Base-by-base conservation (phyloP, 2,888 invertebrate genomes). In the Apantesis nais region DNA sequence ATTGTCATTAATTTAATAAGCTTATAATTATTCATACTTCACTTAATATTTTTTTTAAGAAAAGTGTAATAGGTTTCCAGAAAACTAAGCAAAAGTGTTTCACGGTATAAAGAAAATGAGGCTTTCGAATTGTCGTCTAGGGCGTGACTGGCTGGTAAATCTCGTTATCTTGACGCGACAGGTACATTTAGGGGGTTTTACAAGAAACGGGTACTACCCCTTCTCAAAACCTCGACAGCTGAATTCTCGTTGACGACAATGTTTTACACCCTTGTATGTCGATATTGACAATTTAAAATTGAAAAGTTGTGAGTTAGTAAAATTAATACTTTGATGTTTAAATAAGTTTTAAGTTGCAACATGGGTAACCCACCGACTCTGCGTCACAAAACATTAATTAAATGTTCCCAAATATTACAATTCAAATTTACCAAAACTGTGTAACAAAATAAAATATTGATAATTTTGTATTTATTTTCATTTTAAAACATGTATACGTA, bases 181-280 rank as follows among this genome's bases (percentile, higher is more conserved):
- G 68, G 68, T 64, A 64, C 58, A 25, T 68, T 68, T 60, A 41
- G n/a, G 25, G 58, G 64, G 12, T 64, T 63, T 64, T 64, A 58
- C 41, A 44, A 67, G 25, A 14, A 67, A 62, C 29, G 14, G 9
- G 22, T 25, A 44, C 55, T 11, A 58, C 31, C 58, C 61, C 67
- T 62, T 64, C 31, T 68, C 64, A 68, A 16, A 68, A 34, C 55
- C 63, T 22, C 55, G 68, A 64, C 41, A 52, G 62, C 41, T 25
- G 37, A 11, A 63, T 29, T 55, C 39, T 63, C 22, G 22, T 63
- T 52, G 39, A 7, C 22, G 63, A 44, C 44, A 63, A 0, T 31
- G 58, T 12, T 19, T 29, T 37, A n/a, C 16, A 11, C 37, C 16
- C 44, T 48, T 16, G 9, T 58, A 16, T 5, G 55, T 29, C 16